These are phyloP conservation scores for Albula glossodonta DNA, from an alignment of 2,113 vertebrate species.

Conservation along the genomic window DNA sequence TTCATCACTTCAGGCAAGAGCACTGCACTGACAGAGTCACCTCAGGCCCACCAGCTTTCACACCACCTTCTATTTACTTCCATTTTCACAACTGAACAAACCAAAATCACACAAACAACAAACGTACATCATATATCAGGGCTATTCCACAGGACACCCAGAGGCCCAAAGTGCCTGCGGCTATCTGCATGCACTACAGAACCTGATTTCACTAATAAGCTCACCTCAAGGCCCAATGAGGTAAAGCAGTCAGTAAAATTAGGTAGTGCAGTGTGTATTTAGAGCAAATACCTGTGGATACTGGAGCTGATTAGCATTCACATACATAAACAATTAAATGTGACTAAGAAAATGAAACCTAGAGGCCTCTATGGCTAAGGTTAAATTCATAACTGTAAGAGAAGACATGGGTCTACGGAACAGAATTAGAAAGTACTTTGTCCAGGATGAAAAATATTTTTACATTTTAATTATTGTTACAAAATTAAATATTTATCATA, in stretches of 20 bases:
- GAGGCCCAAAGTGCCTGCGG: no score
- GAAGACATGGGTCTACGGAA: background rate
- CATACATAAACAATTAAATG: background rate
- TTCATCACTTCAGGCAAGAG: no score
- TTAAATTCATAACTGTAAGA: background rate
- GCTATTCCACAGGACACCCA: no score
- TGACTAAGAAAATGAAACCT: background rate
- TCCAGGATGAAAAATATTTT: no score
- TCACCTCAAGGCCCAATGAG: no score
- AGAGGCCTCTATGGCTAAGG: background rate
- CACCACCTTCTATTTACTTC: background rate
- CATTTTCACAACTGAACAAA: background rate
- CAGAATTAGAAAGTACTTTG: background rate
- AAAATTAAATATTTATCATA: background rate
- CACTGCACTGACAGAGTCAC: background rate
- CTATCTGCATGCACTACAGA: no score
- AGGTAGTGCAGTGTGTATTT: no score
- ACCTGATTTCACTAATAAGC: no score
- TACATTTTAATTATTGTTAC: no score
- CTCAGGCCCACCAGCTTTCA: background rate
- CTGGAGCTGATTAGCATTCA: no score
- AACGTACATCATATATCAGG: background rate
- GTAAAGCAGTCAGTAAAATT: no score
- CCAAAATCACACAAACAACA: background rate
- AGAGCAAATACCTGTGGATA: no score